phyloP scores from a whole-genome alignment of 2,888 invertebrate species.

The Nephrotoma flavescens region DNA sequence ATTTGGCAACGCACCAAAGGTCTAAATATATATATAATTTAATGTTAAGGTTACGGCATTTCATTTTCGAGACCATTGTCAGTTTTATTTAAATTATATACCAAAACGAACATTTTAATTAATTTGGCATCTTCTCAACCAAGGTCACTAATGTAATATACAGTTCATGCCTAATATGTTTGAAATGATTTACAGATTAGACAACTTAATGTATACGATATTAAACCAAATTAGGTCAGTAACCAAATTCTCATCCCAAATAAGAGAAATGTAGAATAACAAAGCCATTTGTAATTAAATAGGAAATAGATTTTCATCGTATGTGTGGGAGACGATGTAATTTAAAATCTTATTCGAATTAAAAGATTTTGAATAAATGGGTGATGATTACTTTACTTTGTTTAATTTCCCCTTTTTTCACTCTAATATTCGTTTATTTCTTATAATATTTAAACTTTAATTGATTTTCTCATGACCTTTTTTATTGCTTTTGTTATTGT shows the following conservation, averaged over 20 bases:
- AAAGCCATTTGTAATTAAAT: not conserved
- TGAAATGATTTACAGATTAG: not conserved
- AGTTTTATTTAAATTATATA: too few relatives aligned
- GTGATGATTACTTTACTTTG: not conserved
- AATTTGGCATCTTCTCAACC: not conserved
- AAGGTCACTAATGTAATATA: not conserved
- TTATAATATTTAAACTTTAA: not conserved
- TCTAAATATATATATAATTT: too few relatives aligned
- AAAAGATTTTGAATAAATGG: not conserved
- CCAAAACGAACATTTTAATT: not conserved
- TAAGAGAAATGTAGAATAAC: not conserved
- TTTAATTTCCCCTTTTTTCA: not conserved
- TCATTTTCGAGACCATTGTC: too few relatives aligned
- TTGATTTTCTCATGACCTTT: not conserved
- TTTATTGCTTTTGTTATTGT: not conserved
- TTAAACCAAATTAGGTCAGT: not conserved
- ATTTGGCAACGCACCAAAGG: too few relatives aligned
- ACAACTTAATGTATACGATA: not conserved
- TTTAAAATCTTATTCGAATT: not conserved
- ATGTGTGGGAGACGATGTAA: not conserved
- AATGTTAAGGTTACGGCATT: too few relatives aligned
- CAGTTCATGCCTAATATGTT: not conserved
- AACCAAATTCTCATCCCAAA: not conserved
- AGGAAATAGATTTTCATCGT: not conserved
- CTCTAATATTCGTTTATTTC: not conserved